Percentiles rank a stretch among this genome's conserved stretches.
phyloP scores from a whole-genome alignment of 2,797 vertebrate genomes.

The Amphiprion clarkii region DNA sequence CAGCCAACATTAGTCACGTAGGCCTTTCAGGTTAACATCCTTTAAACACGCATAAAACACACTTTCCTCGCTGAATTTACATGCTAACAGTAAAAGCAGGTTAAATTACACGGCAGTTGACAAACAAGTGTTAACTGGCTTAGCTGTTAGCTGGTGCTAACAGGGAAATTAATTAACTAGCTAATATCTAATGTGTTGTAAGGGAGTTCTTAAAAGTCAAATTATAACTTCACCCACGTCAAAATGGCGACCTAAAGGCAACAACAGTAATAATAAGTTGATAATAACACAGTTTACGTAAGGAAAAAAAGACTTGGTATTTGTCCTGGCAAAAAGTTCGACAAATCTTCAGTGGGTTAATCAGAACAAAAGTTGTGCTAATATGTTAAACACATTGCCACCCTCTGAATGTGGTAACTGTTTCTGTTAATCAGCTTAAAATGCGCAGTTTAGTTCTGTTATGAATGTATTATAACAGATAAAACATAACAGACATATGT shows the following conservation, averaged over 20 bases:
- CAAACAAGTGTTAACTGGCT: not conserved
- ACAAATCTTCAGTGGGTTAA: too few relatives aligned
- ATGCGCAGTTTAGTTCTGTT: not conserved
- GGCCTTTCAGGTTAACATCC: slow-evolving; percentile 6
- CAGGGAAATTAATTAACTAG: not conserved
- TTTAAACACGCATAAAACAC: not conserved
- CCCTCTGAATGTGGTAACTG: too few relatives aligned
- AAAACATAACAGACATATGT: not conserved
- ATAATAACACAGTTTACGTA: too few relatives aligned
- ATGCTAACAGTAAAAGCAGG: not conserved
- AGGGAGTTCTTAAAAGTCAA: not conserved
- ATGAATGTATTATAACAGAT: not conserved
- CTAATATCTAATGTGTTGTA: not conserved
- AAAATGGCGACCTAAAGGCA: too few relatives aligned
- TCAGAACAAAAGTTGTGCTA: too few relatives aligned
- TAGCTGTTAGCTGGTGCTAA: not conserved
- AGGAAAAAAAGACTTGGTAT: too few relatives aligned
- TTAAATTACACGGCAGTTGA: not conserved
- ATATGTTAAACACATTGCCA: too few relatives aligned
- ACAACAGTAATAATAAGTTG: too few relatives aligned
- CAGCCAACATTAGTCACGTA: not conserved
- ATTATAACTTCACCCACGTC: not conserved
- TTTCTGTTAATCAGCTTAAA: too few relatives aligned
- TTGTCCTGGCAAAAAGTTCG: too few relatives aligned
- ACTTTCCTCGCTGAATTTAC: not conserved